A percentile compares a stretch with the other conserved stretches of the same genome.
Evolutionary conservation across 2,888 invertebrate genomes (phyloP).

Genomic region (Pyrrhia umbra): DNA sequence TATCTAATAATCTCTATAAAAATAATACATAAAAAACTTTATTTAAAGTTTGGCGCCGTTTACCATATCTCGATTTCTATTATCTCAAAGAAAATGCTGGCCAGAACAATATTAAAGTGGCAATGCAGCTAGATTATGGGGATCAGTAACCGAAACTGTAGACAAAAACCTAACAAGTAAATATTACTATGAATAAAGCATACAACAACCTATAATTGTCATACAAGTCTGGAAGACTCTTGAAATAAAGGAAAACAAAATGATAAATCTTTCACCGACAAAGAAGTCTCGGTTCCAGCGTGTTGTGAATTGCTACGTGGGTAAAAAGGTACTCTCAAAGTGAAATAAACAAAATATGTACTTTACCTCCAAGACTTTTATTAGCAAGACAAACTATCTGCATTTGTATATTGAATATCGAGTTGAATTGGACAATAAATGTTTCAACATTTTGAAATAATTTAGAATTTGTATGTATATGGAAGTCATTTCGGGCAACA

Average conservation of each 20-base stretch:
- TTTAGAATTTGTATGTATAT: slow-evolving; percentile 9
- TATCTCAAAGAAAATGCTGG: no score
- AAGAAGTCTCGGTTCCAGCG: slow-evolving; percentile 17
- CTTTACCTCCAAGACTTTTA: slow-evolving; percentile 37
- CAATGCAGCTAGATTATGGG: background rate
- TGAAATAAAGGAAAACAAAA: slow-evolving; percentile 8
- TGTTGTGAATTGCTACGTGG: slow-evolving; percentile 13
- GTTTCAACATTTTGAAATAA: slow-evolving; percentile 33
- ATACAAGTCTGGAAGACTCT: slow-evolving; percentile 3
- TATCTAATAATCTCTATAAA: background rate
- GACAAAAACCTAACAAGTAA: background rate
- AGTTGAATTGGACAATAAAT: slow-evolving; percentile 49
- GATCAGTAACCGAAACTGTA: no score
- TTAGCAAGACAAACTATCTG: slow-evolving; percentile 20
- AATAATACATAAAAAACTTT: no score
- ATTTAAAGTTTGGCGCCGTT: no score
- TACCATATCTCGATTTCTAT: no score
- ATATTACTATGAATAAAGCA: background rate
- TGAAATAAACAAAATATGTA: slow-evolving; percentile 44
- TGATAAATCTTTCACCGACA: slow-evolving; percentile 37
- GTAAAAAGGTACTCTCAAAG: slow-evolving; percentile 34
- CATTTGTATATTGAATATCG: slow-evolving; percentile 18
- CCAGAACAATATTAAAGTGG: no score
- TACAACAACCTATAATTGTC: slow-evolving; percentile 5
- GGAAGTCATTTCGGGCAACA: slow-evolving; percentile 5